These are phyloP conservation scores for Apaloderma vittatum DNA, from an alignment of 2,113 vertebrate species.

Conservation along the genomic window DNA sequence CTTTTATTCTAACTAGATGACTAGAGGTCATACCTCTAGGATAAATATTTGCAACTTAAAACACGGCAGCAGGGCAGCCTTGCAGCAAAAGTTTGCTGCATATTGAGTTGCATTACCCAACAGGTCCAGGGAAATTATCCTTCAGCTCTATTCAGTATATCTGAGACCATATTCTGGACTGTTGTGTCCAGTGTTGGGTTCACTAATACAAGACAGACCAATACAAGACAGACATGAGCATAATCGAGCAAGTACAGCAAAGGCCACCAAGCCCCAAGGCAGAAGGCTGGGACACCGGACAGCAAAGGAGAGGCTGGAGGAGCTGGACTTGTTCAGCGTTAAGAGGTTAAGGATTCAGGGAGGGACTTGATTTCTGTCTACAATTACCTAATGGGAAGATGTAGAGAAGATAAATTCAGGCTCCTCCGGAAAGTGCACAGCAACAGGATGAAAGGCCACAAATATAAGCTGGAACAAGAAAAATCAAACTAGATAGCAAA, in stretches of 20 bases:
- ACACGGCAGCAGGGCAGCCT: neutral
- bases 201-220: neutral
- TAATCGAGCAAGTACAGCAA: neutral
- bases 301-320: accelerated
- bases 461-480: neutral
- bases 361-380: neutral
- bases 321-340: neutral
- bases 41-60: neutral
- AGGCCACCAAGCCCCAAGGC: neutral
- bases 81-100: neutral
- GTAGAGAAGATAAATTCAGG: neutral
- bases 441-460: neutral
- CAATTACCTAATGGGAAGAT: neutral
- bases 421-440: neutral
- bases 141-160: neutral
- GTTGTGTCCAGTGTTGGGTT: neutral
- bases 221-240: neutral
- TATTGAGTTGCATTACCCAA: neutral
- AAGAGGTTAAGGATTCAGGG: neutral
- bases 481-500: neutral
- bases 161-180: neutral
- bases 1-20: neutral
- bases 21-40: neutral
- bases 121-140: neutral
- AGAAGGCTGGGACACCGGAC: neutral